These are phyloP conservation scores for Temnothorax ravouxi DNA, from an alignment of 2,888 invertebrate genomes.

Conservation along the genomic window DNA sequence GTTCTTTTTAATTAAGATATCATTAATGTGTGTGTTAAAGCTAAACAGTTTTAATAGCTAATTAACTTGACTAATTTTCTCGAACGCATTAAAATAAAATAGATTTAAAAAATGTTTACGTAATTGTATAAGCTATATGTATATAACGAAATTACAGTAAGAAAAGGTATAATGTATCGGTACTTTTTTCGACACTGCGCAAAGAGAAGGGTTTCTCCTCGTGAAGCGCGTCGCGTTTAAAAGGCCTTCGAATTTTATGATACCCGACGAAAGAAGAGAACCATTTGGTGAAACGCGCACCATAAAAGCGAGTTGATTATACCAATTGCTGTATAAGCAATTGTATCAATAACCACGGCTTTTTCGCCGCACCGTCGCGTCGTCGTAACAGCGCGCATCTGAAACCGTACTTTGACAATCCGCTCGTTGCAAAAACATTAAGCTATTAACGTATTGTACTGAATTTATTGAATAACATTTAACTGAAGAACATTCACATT, in stretches of 20 bases:
- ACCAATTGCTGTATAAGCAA: conserved; percentile 36
- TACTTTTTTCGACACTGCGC: conserved; percentile 2
- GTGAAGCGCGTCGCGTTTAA: conserved; percentile 17
- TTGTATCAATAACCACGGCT: conserved; percentile 30
- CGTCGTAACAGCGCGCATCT: background rate
- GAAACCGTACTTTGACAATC: conserved; percentile 6
- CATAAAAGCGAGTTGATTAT: conserved; percentile 49
- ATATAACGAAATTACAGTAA: conserved; percentile 1
- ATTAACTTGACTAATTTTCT: background rate
- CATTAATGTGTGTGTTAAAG: background rate
- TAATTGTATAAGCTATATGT: background rate
- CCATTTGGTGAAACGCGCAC: conserved; percentile 38
- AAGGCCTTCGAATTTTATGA: conserved; percentile 36
- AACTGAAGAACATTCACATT: background rate
- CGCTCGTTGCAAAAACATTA: conserved; percentile 7
- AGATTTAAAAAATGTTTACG: background rate
- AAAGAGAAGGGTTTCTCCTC: background rate
- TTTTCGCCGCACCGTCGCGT: conserved; percentile 4
- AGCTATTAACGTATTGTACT: background rate
- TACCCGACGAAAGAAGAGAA: conserved; percentile 30
- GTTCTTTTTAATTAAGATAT: background rate
- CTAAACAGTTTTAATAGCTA: background rate
- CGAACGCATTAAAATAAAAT: background rate
- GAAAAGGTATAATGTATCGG: background rate
- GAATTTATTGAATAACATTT: conserved; percentile 13